Conservation (phyloP, 2,113 vertebrate species). For the Saguinus imperator region DNA sequence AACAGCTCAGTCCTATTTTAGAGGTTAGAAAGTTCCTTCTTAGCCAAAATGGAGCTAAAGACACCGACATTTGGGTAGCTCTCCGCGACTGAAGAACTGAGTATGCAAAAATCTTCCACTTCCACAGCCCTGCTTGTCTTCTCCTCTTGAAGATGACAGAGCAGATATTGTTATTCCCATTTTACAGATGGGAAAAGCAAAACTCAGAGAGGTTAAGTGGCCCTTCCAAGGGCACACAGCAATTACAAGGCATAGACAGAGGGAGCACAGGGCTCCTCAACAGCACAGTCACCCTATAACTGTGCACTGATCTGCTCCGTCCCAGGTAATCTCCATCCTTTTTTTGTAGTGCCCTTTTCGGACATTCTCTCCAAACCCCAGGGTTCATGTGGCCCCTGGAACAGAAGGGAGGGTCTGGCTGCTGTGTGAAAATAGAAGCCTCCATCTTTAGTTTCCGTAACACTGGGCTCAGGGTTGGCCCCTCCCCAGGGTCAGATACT, state of each 20-base stretch:
- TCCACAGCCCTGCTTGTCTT: rapidly evolving
- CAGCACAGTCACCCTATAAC: no score
- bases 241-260: not conserved
- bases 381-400: not conserved
- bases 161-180: not conserved
- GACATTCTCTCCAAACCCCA: not conserved
- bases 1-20: not conserved
- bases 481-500: not conserved
- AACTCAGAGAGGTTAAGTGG: not conserved
- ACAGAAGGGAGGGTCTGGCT: not conserved
- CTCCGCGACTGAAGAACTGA: not conserved
- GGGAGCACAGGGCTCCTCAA: not conserved
- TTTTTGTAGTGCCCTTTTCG: not conserved
- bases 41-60: not conserved
- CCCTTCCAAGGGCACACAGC: not conserved
- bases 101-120: not conserved
- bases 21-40: not conserved
- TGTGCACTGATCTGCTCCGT: not conserved
- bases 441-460: not conserved
- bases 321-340: not conserved
- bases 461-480: no score
- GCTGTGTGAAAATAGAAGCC: rapidly evolving
- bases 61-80: rapidly evolving
- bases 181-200: not conserved
- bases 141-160: not conserved